These are phyloP conservation scores for Habroteleia sp. DNA, from an alignment of 2,888 invertebrate species.

Conservation along the genomic window DNA sequence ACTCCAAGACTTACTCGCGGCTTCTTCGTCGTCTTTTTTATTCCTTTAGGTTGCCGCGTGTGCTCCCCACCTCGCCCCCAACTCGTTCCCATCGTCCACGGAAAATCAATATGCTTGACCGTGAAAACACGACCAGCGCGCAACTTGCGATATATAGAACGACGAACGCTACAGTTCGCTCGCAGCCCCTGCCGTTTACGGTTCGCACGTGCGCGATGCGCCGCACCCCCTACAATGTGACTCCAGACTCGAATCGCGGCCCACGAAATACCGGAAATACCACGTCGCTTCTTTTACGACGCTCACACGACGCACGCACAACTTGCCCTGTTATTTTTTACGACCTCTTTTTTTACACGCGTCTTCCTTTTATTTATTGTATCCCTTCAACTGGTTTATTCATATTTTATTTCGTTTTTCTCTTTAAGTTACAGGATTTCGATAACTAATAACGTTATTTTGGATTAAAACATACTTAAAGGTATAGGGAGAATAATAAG, in stretches of 20 bases:
- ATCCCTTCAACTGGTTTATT: not conserved
- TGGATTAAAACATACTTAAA: too few relatives aligned
- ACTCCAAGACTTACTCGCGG: conserved; percentile 77
- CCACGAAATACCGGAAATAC: conserved; percentile 62
- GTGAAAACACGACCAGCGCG: conserved; percentile 80
- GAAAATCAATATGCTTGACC: conserved; percentile 78
- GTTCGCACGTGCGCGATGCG: conserved; percentile 63
- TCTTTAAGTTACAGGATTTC: not conserved
- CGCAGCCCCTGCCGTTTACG: conserved; percentile 47
- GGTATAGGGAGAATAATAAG: too few relatives aligned
- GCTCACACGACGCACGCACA: conserved; percentile 29
- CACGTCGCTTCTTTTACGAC: conserved; percentile 53
- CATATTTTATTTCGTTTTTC: too few relatives aligned
- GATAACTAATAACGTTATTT: too few relatives aligned
- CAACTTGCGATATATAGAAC: conserved; percentile 67
- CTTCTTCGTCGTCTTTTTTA: conserved; percentile 64
- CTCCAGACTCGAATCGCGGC: conserved; percentile 43
- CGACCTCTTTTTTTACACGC: conserved; percentile 17
- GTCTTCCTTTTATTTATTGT: conserved; percentile 8
- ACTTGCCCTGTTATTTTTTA: conserved; percentile 19
- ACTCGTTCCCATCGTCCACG: conserved; percentile 59
- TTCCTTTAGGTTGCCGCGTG: conserved; percentile 61
- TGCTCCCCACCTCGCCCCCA: conserved; percentile 44
- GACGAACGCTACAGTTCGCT: conserved; percentile 59
- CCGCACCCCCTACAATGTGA: conserved; percentile 41